Evolutionary conservation across 2,797 vertebrate species (phyloP), one percentile per base, ranked within the genome.

Genomic region (Urophycis tenuis): DNA sequence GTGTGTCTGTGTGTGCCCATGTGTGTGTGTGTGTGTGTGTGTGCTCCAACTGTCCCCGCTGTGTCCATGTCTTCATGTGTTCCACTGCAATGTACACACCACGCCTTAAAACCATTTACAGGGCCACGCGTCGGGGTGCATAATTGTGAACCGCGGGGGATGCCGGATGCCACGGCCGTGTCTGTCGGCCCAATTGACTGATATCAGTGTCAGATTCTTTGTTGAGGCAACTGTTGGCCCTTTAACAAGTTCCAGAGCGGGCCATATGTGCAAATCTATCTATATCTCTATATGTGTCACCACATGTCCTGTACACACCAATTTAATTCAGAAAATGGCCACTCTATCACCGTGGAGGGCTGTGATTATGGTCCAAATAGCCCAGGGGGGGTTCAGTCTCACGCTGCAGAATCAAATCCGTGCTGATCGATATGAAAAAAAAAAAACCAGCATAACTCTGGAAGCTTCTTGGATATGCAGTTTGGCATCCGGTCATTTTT

Each of bases 201-300:
- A 86, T 85, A 91, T 89, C 86, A 91, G 86, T 83, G 86, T 91
- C 90, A 91, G 83, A 76, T 84, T 36, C 86, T 78, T 80, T 64
- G 60, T 64, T 25, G 12, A 64, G 60, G 60, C 60, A 64, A 64
- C 60, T 64, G 60, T 25, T 64, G 60, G 60, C 60, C 60, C 60
- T 64, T 64, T 89, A 81, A 79, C 75, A 29, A 71, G 80, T 81
- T 45, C 39, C 75, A 79, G 74, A 64, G 75, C 76, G 78, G 70
- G 77, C 25, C 35, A 25, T 69, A 76, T 85, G 72, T 81, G 79
- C 83, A 87, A 86, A 84, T 71, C 33, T 60, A 31, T 35, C 76
- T 71, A 76, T 77, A 76, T 71, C 14, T 3, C 79, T 75, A 71
- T 79, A 69, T 75, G 85, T 90, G 87, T 85, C 85, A 85, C 73